Base-by-base conservation (phyloP, 2,888 invertebrate genomes). In the Pyrrhosoma nymphula region DNA sequence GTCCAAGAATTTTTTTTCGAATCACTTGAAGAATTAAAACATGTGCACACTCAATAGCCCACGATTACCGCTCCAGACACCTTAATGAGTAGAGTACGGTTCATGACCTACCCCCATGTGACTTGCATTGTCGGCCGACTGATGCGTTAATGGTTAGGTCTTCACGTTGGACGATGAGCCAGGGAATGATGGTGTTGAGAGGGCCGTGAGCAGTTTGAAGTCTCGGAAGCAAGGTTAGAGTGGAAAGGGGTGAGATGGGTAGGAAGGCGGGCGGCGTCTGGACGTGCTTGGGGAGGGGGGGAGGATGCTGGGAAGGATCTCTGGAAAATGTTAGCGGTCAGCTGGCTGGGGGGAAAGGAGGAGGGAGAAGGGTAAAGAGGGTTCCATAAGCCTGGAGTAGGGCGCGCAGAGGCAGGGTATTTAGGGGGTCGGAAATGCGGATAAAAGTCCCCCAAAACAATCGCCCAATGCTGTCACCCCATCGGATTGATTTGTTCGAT, bases 241-340 rank as follows among this genome's bases (percentile, higher is more conserved):
- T n/a, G 69, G 12, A 26, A 69, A n/a, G 26, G 69, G 69, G 69
- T 69, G 26, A 69, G 47, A 4, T 47, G 2, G 4, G n/a, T 69
- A 26, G 26, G 26, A 10, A 69, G 26, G n/a, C n/a, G 69, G 69
- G 20, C 0, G 69, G 69, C n/a, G n/a, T 69, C 69, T 69, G 69
- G 69, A n/a, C n/a, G 69, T 10, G 23, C 6, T 0, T 6, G 69
- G 69, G 26, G 23, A 26, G 23, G 12, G n/a, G n/a, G 69, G 69
- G 26, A 26, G 6, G n/a, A 12, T 2, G n/a, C n/a, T 69, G n/a
- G 26, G 69, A n/a, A 69, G 69, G 69, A 69, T 69, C 26, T 69
- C 69, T 69, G 69, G n/a, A 69, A 26, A 69, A 69, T 69, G 69
- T 69, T 69, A 69, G 69, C 69, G 69, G 69, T 69, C 69, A 69